Evolutionary conservation across 2,797 vertebrate genomes (phyloP).

Genomic region (Pelochelys cantorii): DNA sequence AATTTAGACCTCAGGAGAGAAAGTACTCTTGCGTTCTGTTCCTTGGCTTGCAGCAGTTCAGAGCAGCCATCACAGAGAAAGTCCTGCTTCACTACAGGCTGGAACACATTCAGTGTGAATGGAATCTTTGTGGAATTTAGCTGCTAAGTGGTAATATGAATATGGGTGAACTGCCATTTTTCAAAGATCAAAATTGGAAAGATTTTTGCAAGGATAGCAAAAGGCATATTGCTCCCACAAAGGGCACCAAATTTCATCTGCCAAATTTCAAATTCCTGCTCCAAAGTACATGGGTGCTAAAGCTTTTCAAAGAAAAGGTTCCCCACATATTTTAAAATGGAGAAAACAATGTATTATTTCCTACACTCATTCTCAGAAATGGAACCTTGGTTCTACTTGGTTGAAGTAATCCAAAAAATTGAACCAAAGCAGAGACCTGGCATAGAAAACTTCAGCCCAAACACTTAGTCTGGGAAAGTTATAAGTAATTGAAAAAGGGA

Average conservation of each 20-base stretch:
- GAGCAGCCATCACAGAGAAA: no score
- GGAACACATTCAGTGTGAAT: no score
- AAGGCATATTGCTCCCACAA: neutral
- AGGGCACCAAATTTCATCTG: neutral
- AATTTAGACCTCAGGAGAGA: no score
- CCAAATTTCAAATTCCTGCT: neutral
- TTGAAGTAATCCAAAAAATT: neutral
- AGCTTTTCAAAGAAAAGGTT: neutral
- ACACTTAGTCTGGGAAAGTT: neutral
- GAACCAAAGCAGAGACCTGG: neutral
- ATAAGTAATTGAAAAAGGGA: neutral
- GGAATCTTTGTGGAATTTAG: fast-evolving
- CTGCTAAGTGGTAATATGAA: neutral
- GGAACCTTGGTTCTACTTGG: no score
- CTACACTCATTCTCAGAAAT: neutral
- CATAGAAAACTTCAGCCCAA: neutral
- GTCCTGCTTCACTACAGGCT: no score
- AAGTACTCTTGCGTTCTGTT: no score
- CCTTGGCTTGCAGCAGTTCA: no score
- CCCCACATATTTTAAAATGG: neutral
- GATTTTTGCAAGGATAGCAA: neutral
- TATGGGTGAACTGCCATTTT: neutral
- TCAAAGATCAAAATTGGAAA: neutral
- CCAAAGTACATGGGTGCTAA: neutral
- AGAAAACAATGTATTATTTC: neutral